Evolutionary conservation across 2,113 vertebrate species (phyloP), one percentile per base, ranked within the genome.

Genomic region (Sisor rabdophorus): DNA sequence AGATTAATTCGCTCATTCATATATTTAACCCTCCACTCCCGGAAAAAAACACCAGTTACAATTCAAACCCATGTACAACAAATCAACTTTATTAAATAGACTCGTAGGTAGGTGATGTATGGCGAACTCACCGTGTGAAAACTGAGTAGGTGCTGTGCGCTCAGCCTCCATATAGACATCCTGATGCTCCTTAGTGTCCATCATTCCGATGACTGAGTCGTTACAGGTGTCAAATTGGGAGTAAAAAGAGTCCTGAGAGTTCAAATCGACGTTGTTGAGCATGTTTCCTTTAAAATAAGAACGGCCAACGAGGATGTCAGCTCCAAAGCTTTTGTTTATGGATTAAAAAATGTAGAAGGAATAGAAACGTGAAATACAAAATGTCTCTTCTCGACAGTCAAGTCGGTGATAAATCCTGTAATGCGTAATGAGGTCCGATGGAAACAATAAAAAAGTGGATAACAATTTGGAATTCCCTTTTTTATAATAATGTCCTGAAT

Each of bases 191-290:
- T 91, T 88, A 73, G 87, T 82, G 75, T 74, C 76, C 88, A 83
- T 82, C 87, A 91, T 88, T 30, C 87, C 90, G 72, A 89, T 75
- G 47, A 87, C 85, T 80, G 91, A 94, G 89, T 83, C 86, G 84
- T 89, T 91, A 87, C 94, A 92, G 89, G 88, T 92, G 71, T 96
- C 94, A 90, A 92, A 92, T 85, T 95, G 95, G 54, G 91, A 87
- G 64, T 94, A 94, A 67, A 93, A 92, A 10, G 93, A 91, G 85
- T 98, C 95, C 91, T 95, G 92, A 86, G 93, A 93, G 84, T 93
- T 94, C 89, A 95, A 93, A 91, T 98, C 96, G 93, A 96, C 92
- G 82, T 94, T 92, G 88, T 94, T 95, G 83, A 97, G 93, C 94
- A 97, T 97, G 85, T 84, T 92, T 86, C 79, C 87, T 84, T 79